These are phyloP conservation scores for Mirza zaza DNA, from an alignment of 2,113 vertebrate genomes.

Conservation along the genomic window DNA sequence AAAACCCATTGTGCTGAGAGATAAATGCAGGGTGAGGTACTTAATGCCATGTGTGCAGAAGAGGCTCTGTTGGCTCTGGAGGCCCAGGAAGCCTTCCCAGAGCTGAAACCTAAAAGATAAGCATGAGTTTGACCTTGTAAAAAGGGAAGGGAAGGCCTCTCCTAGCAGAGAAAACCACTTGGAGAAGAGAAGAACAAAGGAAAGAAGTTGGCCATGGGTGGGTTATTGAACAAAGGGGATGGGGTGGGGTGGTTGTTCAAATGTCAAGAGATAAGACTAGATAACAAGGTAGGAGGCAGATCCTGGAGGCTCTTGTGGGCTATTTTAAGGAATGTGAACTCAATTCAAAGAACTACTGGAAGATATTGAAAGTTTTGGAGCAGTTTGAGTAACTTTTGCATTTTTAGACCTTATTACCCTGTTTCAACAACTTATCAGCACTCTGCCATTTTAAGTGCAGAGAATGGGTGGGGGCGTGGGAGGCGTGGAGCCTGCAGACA, in stretches of 20 bases:
- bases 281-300: neutral
- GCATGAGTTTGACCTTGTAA: neutral
- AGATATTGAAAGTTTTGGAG: neutral
- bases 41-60: accelerated
- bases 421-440: too few relatives aligned
- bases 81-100: neutral
- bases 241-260: neutral
- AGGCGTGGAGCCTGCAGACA: neutral
- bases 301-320: too few relatives aligned
- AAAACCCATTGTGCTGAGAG: neutral
- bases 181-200: neutral
- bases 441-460: too few relatives aligned
- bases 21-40: neutral
- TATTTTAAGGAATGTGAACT: neutral
- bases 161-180: neutral
- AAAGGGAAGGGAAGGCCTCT: neutral
- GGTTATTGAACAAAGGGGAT: neutral
- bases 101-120: neutral
- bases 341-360: neutral
- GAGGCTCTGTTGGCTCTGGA: neutral
- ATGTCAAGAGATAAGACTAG: neutral
- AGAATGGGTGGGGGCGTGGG: neutral
- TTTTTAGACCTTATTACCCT: neutral
- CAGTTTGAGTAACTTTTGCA: neutral
- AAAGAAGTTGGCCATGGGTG: neutral